Evolutionary conservation across 2,797 vertebrate genomes (phyloP), one percentile per base, ranked within the genome.

Genomic region (Manis pentadactyla): DNA sequence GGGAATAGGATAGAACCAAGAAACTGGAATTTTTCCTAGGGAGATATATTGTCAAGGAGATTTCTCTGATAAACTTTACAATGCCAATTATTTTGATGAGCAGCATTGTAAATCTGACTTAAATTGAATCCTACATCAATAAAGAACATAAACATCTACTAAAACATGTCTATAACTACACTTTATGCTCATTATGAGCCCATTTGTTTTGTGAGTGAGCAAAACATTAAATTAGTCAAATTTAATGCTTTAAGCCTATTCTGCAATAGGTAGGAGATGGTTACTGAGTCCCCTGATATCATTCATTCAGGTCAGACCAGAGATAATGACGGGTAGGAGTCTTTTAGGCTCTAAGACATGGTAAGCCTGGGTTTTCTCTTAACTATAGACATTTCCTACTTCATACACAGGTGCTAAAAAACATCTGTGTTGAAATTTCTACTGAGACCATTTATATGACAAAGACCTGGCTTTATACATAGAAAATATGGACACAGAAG

Each of bases 361-460:
- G 63, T 69, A n/a, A n/a, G n/a, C n/a, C n/a, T n/a, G n/a, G n/a
- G n/a, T n/a, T n/a, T n/a, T n/a, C n/a, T n/a, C n/a, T n/a, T n/a
- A n/a, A n/a, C n/a, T n/a, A n/a, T n/a, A 2, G 89, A 49, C 7
- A 94, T 94, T 97, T 97, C 75, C 88, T 97, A 95, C 19, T 64
- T 25, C 7, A 25, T 96, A 14, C 37, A 37, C 37, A 37, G 37
- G 37, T 37, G 37, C 37, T 37, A 37, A 37, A 37, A 37, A 37
- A 37, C 37, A 37, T 37, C 37, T 37, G 37, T 37, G 37, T 37
- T 37, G 37, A 37, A 37, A 37, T 37, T 37, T 37, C 37, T 37
- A 37, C 37, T 37, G 37, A 37, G 37, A 37, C 37, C 37, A 37
- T 37, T 37, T 37, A 37, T 37, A 37, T 37, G 37, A 37, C 37